Conservation (phyloP, 1,140 invertebrate species). For the Drosophila littoralis region DNA sequence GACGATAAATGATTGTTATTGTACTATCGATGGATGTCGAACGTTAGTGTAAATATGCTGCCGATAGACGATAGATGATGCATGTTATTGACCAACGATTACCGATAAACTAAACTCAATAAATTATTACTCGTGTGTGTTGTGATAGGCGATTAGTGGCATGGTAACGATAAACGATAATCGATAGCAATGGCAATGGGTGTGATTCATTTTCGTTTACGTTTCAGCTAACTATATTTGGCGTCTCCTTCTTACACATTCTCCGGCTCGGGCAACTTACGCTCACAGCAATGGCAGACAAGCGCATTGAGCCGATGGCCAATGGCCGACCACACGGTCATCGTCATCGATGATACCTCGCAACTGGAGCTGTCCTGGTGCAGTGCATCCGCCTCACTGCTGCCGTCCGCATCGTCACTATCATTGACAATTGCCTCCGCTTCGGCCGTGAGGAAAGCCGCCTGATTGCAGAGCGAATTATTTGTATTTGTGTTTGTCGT, state of each 20-base stretch:
- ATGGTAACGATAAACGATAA: constrained; percentile 11
- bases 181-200: neutral
- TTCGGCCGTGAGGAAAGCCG: constrained; percentile 40
- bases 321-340: constrained; percentile 79
- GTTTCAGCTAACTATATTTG: constrained; percentile 1
- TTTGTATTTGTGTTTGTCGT: constrained; percentile 51
- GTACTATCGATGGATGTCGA: neutral
- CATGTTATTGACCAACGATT: neutral
- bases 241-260: constrained; percentile 67
- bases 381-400: constrained; percentile 43
- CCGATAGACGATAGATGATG: neutral
- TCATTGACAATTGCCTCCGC: constrained; percentile 10
- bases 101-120: neutral
- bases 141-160: neutral
- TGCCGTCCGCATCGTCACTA: constrained; percentile 23
- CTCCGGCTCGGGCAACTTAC: constrained; percentile 82
- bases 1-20: neutral
- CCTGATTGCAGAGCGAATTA: constrained; percentile 66
- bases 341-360: constrained; percentile 80
- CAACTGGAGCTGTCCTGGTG: constrained; percentile 66
- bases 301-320: constrained; percentile 80
- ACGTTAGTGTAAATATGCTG: neutral
- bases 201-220: neutral
- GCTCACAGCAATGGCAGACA: constrained; percentile 83
- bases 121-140: neutral